These are phyloP conservation scores for Hippocampus kuda DNA, from an alignment of 2,797 vertebrate genomes.

Conservation along the genomic window DNA sequence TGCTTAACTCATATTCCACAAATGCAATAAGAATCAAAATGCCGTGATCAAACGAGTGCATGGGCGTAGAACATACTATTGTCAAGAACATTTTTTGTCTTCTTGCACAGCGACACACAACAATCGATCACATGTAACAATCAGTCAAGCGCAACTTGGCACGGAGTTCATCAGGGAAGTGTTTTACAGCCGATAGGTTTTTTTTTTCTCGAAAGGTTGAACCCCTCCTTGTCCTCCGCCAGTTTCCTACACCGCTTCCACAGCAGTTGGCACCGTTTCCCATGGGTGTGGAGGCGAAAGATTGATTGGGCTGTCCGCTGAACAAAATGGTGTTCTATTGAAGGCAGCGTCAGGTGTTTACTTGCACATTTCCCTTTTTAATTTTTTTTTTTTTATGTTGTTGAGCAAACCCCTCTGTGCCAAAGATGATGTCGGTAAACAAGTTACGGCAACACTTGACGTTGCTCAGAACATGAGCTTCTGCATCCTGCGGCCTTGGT, in stretches of 20 bases:
- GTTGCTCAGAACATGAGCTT: not conserved
- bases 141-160: not conserved
- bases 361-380: not conserved
- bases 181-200: not conserved
- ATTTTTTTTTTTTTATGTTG: not conserved
- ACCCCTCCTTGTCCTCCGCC: not conserved
- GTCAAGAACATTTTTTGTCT: too few species aligned
- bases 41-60: too few species aligned
- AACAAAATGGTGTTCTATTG: not conserved
- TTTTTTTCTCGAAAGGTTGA: not conserved
- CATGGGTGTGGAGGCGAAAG: conserved; percentile 3
- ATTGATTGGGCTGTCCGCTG: not conserved
- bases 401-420: not conserved
- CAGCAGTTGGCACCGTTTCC: not conserved
- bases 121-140: not conserved
- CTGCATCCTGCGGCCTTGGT: not conserved
- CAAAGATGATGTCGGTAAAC: not conserved
- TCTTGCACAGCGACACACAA: not conserved
- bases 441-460: not conserved
- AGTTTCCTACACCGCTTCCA: not conserved
- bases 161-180: not conserved
- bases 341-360: not conserved
- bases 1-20: too few species aligned
- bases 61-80: too few species aligned
- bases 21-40: too few species aligned